These are phyloP conservation scores for Dendrocincla tyrannina DNA, from an alignment of 2,797 vertebrate species.

Conservation along the genomic window DNA sequence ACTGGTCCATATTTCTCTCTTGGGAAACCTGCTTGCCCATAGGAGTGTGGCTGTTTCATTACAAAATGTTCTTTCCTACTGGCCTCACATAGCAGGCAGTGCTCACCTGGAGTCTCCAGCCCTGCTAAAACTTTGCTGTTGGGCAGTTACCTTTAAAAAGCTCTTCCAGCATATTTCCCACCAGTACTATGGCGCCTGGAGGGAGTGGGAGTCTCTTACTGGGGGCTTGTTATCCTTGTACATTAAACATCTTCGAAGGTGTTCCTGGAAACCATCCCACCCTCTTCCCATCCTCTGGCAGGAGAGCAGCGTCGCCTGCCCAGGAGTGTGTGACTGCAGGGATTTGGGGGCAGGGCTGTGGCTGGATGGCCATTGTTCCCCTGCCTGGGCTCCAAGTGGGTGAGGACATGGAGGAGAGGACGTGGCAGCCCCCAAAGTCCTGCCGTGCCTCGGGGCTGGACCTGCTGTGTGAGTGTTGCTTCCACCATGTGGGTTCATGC, in stretches of 20 bases:
- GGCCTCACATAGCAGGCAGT: neutral
- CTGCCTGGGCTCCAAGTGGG: neutral
- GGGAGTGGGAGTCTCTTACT: neutral
- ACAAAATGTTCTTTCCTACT: rapidly evolving
- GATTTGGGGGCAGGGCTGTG: neutral
- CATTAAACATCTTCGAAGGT: neutral
- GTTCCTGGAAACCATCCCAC: neutral
- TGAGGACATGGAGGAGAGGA: neutral
- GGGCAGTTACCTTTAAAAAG: neutral
- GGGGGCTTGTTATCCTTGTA: neutral
- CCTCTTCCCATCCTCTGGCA: neutral
- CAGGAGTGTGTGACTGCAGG: neutral
- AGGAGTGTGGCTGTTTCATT: neutral
- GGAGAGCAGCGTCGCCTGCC: rapidly evolving
- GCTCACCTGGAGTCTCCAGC: neutral
- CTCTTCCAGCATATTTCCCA: neutral
- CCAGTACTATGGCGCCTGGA: neutral
- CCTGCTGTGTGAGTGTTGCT: neutral
- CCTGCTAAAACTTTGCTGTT: neutral
- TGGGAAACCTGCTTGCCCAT: neutral
- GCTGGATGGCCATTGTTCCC: neutral
- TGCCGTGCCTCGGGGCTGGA: neutral
- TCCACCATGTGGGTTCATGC: neutral
- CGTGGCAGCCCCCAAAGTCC: rapidly evolving
- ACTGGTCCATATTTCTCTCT: neutral